phyloP scores from a whole-genome alignment of 2,113 vertebrate genomes.

The Rhynchomys soricoides region DNA sequence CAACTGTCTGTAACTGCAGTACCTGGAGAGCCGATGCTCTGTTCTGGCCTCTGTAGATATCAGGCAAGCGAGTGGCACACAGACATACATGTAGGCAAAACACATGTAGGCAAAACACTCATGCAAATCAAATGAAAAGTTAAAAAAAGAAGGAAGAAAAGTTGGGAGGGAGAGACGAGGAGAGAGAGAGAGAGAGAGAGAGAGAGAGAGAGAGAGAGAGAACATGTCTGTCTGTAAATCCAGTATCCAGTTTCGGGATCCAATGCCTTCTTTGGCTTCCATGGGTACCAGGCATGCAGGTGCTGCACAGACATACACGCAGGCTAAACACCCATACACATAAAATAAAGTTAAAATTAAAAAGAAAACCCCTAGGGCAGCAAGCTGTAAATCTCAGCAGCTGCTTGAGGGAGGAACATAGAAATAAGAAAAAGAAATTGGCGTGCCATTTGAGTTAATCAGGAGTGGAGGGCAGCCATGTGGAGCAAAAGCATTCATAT shows the following conservation, averaged over 20 bases:
- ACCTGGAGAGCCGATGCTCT: not conserved
- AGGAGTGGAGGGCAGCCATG: not conserved
- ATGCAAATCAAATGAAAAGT: not conserved
- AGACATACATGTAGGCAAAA: not conserved
- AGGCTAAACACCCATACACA: not conserved
- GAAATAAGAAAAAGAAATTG: not conserved
- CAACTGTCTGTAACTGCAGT: not conserved
- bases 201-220: too few species aligned
- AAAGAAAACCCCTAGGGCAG: not conserved
- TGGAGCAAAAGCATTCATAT: rapidly evolving
- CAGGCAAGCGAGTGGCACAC: not conserved
- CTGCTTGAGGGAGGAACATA: not conserved
- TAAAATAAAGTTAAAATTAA: not conserved
- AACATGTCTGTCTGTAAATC: too few species aligned
- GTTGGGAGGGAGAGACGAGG: not conserved
- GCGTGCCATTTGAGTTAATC: not conserved
- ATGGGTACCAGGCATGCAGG: not conserved
- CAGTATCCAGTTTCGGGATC: not conserved
- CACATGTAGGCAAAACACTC: not conserved
- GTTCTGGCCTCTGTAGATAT: too few species aligned
- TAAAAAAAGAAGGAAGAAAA: not conserved
- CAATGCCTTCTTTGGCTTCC: not conserved
- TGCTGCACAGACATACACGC: not conserved
- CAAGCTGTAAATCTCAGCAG: not conserved
- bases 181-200: too few species aligned